Evolutionary conservation across 2,113 vertebrate genomes (phyloP), one percentile per base, ranked within the genome.

Genomic region (Saccopteryx leptura): DNA sequence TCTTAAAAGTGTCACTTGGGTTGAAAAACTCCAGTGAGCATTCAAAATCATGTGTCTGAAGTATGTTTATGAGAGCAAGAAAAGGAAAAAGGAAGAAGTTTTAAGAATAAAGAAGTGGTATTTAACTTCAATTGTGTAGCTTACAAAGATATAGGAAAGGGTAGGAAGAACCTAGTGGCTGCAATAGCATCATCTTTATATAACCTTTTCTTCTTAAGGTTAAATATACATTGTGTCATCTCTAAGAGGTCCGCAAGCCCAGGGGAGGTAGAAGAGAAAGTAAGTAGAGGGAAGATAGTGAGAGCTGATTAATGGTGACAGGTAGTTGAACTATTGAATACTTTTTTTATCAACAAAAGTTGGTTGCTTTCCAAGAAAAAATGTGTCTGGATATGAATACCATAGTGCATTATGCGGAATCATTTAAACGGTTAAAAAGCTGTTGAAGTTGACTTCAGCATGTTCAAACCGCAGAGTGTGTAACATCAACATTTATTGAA

Each of bases 301-400:
- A 78, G 9, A 88, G 14, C 65, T 78, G 10, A 15, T 24, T 92
- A 50, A 4, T 48, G 3, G 61, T 12, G 7, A 74, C 83, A 68
- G 14, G 13, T 61, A 52, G 28, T 58, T 78, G 19, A 71, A 75
- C 68, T 75, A 66, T 63, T 91, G 26, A 21, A 7, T 81, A 63
- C 58, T 71, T 69, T 58, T 71, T 61, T 71, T 48, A 54, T 60
- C 56, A 50, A 63, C 9, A 87, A 24, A 88, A 71, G 33, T 89
- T 68, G 31, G 28, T 4, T n/a, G 28, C 61, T 92, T 90, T 90
- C 31, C 66, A 81, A 80, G 65, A 93, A 88, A 88, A 31, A 74
- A 39, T 46, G 4, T 75, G 63, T 58, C 18, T 83, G 7, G 31
- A 56, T 84, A 5, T 80, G 48, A 92, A 76, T 26, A 69, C n/a